phyloP scores from a whole-genome alignment of 2,888 invertebrate species.

The Thera britannica region DNA sequence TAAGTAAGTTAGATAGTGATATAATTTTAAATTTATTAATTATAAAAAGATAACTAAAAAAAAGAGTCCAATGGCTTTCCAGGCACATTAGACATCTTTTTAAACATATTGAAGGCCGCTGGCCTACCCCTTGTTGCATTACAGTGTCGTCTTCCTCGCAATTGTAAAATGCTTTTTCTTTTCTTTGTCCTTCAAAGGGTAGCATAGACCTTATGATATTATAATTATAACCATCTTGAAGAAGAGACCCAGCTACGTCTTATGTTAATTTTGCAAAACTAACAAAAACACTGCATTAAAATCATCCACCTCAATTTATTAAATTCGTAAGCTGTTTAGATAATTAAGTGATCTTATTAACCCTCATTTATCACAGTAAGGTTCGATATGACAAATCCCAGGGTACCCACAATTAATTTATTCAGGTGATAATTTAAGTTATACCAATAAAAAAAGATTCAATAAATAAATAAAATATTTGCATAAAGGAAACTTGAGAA shows the following conservation, averaged over 20 bases:
- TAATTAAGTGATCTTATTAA: slow-evolving; percentile 74
- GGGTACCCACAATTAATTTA: slow-evolving; percentile 74
- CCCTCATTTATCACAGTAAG: slow-evolving; percentile 74
- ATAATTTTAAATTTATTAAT: not conserved
- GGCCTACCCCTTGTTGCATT: too few species aligned
- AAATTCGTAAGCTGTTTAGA: slow-evolving; percentile 59
- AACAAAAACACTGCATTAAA: slow-evolving; percentile 25
- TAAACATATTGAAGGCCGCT: too few species aligned
- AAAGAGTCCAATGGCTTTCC: too few species aligned
- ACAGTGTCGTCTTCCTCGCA: too few species aligned
- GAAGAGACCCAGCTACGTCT: slow-evolving; percentile 5
- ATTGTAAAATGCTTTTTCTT: too few species aligned
- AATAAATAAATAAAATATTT: slow-evolving; percentile 56
- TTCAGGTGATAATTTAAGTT: slow-evolving; percentile 56
- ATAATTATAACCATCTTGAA: not conserved
- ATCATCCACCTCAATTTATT: slow-evolving; percentile 49
- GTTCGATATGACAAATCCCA: slow-evolving; percentile 63
- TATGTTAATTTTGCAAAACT: slow-evolving; percentile 8
- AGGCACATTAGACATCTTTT: too few species aligned
- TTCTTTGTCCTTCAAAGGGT: too few species aligned
- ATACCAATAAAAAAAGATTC: slow-evolving; percentile 41
- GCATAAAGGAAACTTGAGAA: slow-evolving; percentile 79
- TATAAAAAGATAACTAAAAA: too few species aligned
- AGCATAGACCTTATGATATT: too few species aligned
- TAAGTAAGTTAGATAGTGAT: slow-evolving; percentile 28